Percentiles rank a stretch among this genome's conserved stretches.
These are phyloP conservation scores for Pseudomyrmex pallidus DNA, from an alignment of 1,140 invertebrate species.

Conservation along the genomic window DNA sequence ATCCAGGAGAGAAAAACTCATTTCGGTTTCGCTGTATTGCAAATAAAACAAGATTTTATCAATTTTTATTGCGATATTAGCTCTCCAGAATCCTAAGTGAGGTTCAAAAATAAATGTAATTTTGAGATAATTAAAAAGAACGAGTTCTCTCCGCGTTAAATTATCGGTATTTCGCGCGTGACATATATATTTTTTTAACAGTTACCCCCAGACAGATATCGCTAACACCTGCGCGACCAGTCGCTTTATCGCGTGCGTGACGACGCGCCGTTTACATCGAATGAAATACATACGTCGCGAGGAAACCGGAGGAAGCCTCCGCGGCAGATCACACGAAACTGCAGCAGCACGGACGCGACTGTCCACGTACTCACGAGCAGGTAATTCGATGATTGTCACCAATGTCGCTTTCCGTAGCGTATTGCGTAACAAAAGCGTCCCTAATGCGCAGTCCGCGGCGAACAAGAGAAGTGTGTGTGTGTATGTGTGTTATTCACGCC, in stretches of 20 bases:
- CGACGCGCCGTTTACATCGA: background rate
- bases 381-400: constrained; percentile 82
- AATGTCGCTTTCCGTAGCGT: constrained; percentile 69
- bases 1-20: background rate
- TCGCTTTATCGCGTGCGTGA: background rate
- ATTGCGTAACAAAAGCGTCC: constrained; percentile 63
- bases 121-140: background rate
- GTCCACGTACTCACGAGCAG: constrained; percentile 63
- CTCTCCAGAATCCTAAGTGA: no score
- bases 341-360: constrained; percentile 38
- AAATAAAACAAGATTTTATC: background rate
- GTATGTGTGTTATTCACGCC: constrained; percentile 36
- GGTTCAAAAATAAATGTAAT: background rate
- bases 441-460: constrained; percentile 53
- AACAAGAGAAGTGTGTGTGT: background rate
- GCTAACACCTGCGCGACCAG: background rate
- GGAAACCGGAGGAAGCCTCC: constrained; percentile 8
- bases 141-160: background rate
- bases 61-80: background rate
- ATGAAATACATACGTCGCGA: background rate
- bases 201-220: background rate
- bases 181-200: background rate
- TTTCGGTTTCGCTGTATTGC: background rate
- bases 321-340: constrained; percentile 62
- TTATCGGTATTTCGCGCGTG: background rate